These are phyloP conservation scores for Ophion slaviceki DNA, from an alignment of 2,888 invertebrate species.

Conservation along the genomic window DNA sequence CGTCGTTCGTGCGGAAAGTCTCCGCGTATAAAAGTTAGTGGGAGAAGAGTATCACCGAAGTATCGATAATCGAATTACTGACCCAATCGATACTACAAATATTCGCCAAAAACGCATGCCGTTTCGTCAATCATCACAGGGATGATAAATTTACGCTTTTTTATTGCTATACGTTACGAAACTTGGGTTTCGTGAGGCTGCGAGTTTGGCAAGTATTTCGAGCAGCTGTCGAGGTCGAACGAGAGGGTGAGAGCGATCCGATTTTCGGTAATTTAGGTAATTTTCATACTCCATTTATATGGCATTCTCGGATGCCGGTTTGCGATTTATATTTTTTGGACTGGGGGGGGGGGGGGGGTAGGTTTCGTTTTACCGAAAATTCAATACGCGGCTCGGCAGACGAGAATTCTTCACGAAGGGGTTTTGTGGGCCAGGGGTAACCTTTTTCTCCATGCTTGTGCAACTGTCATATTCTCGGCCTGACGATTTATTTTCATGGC, in stretches of 20 bases:
- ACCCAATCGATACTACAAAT: neutral
- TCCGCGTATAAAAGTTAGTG: neutral
- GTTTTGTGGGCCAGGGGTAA: neutral
- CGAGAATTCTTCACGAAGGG: neutral
- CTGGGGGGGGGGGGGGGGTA: neutral
- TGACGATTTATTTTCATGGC: neutral
- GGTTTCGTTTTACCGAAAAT: neutral
- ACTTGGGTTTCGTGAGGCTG: neutral
- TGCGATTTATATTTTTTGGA: neutral
- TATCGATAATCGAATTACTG: conserved; percentile 25
- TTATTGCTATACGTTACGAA: neutral
- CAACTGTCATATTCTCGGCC: neutral
- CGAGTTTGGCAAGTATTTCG: neutral
- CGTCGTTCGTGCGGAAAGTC: neutral
- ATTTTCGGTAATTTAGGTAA: neutral
- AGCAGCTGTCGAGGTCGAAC: neutral
- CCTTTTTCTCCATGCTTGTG: neutral
- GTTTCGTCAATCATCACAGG: neutral
- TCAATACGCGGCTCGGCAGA: neutral
- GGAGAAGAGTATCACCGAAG: neutral
- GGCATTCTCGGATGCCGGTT: neutral
- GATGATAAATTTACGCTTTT: neutral
- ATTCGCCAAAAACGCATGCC: neutral
- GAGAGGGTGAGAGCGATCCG: neutral
- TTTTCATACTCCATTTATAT: neutral